Conservation (phyloP, 2,113 vertebrate species). For the Empidonax alnorum region DNA sequence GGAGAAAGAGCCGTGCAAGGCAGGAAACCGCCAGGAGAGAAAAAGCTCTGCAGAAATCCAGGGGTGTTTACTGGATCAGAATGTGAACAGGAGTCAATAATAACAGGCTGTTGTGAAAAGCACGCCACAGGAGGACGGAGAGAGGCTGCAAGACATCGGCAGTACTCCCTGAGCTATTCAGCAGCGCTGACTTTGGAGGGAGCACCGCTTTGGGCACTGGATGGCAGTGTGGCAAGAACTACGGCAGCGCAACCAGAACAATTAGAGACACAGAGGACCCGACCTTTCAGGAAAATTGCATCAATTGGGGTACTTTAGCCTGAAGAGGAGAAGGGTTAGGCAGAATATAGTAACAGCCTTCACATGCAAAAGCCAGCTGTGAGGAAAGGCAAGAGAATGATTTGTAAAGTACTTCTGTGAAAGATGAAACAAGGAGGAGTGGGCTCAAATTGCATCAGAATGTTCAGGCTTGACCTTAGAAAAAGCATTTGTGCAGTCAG, state of each 20-base stretch:
- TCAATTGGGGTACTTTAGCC: neutral
- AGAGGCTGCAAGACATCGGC: neutral
- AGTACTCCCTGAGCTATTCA: neutral
- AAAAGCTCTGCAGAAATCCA: neutral
- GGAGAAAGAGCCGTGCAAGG: neutral
- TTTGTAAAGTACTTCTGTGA: neutral
- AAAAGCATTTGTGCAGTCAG: neutral
- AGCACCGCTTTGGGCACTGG: neutral
- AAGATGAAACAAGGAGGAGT: neutral
- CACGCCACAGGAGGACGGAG: neutral
- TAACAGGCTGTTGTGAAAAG: neutral
- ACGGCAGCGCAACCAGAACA: neutral
- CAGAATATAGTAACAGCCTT: neutral
- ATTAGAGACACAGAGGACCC: neutral
- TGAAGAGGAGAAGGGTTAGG: neutral
- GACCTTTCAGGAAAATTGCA: neutral
- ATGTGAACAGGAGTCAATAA: neutral
- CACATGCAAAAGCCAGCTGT: neutral
- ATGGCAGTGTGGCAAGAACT: slow-evolving; percentile 1
- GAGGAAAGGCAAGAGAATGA: neutral
- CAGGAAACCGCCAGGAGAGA: neutral
- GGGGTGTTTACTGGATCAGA: neutral
- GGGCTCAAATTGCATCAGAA: neutral
- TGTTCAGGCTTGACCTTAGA: neutral
- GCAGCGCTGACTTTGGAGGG: neutral